Conservation (phyloP, 2,113 vertebrate species). For the Lagopus muta region DNA sequence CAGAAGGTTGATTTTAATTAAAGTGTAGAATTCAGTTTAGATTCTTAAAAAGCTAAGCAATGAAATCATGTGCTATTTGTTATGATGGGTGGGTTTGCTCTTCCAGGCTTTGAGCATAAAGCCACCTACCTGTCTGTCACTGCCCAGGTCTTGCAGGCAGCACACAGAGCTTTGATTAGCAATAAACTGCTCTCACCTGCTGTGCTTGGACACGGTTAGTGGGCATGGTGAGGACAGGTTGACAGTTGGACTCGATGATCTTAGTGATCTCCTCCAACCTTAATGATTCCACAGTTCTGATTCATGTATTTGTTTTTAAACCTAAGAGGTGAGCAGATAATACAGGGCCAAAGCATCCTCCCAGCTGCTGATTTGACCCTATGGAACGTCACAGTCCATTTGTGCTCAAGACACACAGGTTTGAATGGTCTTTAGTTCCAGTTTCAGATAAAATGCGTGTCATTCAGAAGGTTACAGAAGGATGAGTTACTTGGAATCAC, state of each 20-base stretch:
- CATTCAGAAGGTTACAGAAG: not conserved
- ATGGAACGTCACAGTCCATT: rapidly evolving
- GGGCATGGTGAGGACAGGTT: too few species aligned
- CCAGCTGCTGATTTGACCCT: not conserved
- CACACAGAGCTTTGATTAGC: not conserved
- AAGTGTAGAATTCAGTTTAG: not conserved
- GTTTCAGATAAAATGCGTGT: rapidly evolving
- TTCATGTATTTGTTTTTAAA: not conserved
- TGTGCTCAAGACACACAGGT: not conserved
- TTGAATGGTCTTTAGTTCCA: rapidly evolving
- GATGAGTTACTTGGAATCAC: rapidly evolving
- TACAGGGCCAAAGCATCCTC: not conserved
- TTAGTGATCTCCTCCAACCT: too few species aligned
- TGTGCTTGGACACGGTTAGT: not conserved
- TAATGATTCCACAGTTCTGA: not conserved
- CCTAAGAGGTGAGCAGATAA: not conserved
- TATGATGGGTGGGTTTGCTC: rapidly evolving
- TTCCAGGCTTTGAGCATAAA: not conserved
- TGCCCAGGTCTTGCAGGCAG: not conserved
- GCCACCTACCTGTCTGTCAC: not conserved
- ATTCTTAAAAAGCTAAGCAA: not conserved
- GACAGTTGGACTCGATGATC: too few species aligned
- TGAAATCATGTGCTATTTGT: not conserved
- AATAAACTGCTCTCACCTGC: not conserved
- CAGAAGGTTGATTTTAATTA: not conserved